Evolutionary conservation across 1,140 invertebrate genomes (phyloP).

Genomic region (Brachionus asplanchnoidis): DNA sequence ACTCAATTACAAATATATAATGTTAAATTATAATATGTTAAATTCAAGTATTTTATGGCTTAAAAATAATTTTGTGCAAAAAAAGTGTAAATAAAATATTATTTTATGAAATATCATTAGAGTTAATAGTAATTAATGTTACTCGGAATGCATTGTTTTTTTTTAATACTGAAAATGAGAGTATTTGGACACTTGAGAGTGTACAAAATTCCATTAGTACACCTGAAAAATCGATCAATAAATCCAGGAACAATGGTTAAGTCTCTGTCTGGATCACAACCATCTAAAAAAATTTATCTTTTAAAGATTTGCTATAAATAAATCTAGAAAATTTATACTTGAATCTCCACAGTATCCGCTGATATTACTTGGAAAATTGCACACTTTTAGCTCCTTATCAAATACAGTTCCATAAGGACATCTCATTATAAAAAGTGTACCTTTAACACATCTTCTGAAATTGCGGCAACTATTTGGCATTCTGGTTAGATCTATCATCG

Average conservation of each 20-base stretch:
- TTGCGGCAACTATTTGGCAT: not conserved
- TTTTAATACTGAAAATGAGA: not conserved
- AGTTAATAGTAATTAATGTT: not conserved
- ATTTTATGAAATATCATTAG: not conserved
- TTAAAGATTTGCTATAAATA: not conserved
- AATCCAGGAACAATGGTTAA: not conserved
- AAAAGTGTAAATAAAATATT: not conserved
- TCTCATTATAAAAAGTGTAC: not conserved
- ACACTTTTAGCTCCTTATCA: not conserved
- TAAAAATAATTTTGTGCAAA: no score
- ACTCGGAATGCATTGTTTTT: not conserved
- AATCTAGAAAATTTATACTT: not conserved
- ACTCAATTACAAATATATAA: no score
- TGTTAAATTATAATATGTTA: no score
- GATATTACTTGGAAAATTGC: constrained; percentile 13
- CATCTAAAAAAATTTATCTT: not conserved
- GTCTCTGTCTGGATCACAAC: not conserved
- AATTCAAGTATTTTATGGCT: no score
- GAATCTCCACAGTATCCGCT: not conserved
- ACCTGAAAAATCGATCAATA: not conserved
- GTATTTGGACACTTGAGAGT: constrained; percentile 1
- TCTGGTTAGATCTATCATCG: not conserved
- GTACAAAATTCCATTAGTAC: constrained; percentile 1
- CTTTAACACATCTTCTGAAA: not conserved
- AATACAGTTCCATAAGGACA: constrained; percentile 14